Evolutionary conservation across 2,113 vertebrate genomes (phyloP), one percentile per base, ranked within the genome.

Genomic region (Prietella phreatophila): DNA sequence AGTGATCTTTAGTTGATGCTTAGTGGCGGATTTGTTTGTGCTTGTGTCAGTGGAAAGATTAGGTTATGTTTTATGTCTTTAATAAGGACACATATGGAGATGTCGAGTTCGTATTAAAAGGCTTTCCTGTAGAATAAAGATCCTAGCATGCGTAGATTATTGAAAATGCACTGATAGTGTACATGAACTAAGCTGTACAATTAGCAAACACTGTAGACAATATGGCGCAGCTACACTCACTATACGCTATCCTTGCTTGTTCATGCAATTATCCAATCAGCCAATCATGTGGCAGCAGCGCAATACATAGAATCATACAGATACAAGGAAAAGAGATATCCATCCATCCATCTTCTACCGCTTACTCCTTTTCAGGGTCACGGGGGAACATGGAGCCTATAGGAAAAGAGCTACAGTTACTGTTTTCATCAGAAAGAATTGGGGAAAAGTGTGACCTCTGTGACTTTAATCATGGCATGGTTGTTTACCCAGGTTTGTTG

Each of bases 1-100:
- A 30, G 56, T 81, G 47, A 30, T 80, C 71, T 84, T 84, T 50
- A 71, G 67, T 61, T 71, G 82, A 86, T 88, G 84, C 8, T 42
- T 42, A 19, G 25, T 83, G 56, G 39, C 19, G 61, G 76, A 82
- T 82, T 82, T 85, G 83, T 67, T 83, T 79, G 42, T 67, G 81
- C 33, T 36, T 27, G 10, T 56, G 67, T 85, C 76, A 78, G 78
- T 82, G 53, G 36, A 58, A 87, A 85, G 61, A 69, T 42, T 85
- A 10, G 25, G 58, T 87, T 69, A 84, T 75, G 15, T 25, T 42
- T 82, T 42, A 61, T 39, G 20, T 20, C 56, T 27, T 15, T 61
- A 2, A 25, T 36, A 61, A 5, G 4, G 55, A 82, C 27, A 61
- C 56, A 9, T 61, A 20, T 61, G 33, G 10, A 33, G 61, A 20